Conservation (phyloP, 2,797 vertebrate genomes). For the Pogoniulus pusillus region DNA sequence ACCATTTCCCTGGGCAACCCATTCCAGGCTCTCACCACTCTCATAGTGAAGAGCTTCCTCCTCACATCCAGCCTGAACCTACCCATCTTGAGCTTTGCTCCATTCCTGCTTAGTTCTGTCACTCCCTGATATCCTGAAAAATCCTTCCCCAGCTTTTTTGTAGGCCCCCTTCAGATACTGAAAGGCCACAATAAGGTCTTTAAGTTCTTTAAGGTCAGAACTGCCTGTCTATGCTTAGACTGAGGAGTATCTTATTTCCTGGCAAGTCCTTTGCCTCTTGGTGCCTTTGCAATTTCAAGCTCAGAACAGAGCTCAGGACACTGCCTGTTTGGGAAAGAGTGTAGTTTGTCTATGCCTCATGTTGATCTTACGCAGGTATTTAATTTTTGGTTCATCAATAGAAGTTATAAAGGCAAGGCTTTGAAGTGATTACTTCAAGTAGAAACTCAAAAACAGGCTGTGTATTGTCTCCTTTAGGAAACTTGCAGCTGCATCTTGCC, state of each 20-base stretch:
- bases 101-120: no score
- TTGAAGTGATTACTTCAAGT: background rate
- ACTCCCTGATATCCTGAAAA: no score
- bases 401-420: background rate
- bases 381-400: background rate
- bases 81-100: no score
- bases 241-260: background rate
- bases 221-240: background rate
- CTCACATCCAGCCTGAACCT: no score
- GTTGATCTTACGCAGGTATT: background rate
- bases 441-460: background rate
- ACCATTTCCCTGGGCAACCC: no score
- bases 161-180: no score
- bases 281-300: background rate
- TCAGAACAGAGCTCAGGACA: background rate
- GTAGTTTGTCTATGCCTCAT: background rate
- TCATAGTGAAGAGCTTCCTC: no score
- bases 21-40: no score
- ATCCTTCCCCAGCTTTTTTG: no score
- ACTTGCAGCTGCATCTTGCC: background rate
- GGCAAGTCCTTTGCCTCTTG: background rate
- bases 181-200: no score
- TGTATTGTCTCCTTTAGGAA: background rate
- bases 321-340: background rate
- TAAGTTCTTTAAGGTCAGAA: background rate